These are phyloP conservation scores for Mesoclemmys tuberculata DNA, from an alignment of 2,113 vertebrate species.

Conservation along the genomic window DNA sequence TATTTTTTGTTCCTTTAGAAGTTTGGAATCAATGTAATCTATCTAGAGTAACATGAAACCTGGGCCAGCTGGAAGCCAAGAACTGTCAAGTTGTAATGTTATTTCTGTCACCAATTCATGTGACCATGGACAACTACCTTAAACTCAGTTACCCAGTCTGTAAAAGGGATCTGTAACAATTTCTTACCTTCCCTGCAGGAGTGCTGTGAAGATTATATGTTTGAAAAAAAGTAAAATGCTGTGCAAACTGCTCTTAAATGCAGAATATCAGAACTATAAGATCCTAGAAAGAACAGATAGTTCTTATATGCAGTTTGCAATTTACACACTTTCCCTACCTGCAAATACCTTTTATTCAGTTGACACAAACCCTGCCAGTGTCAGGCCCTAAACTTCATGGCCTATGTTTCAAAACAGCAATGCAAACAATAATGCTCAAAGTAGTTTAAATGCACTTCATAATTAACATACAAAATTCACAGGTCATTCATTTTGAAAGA, in stretches of 20 bases:
- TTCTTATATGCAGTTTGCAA: not conserved
- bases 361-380: not conserved
- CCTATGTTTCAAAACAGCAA: not conserved
- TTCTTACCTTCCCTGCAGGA: not conserved
- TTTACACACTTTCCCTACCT: not conserved
- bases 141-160: not conserved
- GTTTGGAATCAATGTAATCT: not conserved
- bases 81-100: not conserved
- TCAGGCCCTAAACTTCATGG: not conserved
- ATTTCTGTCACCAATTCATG: not conserved
- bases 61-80: not conserved
- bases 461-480: not conserved
- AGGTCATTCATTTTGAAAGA: not conserved
- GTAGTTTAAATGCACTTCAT: not conserved
- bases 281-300: not conserved
- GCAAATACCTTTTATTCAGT: not conserved
- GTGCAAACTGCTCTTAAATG: not conserved
- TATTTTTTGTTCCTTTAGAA: not conserved
- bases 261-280: not conserved
- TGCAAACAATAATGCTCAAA: not conserved
- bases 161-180: not conserved
- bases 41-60: not conserved
- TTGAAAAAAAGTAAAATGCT: not conserved
- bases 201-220: not conserved
- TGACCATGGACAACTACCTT: not conserved